Evolutionary conservation across 1,140 invertebrate genomes (phyloP).

Genomic region (Conus betulinus): DNA sequence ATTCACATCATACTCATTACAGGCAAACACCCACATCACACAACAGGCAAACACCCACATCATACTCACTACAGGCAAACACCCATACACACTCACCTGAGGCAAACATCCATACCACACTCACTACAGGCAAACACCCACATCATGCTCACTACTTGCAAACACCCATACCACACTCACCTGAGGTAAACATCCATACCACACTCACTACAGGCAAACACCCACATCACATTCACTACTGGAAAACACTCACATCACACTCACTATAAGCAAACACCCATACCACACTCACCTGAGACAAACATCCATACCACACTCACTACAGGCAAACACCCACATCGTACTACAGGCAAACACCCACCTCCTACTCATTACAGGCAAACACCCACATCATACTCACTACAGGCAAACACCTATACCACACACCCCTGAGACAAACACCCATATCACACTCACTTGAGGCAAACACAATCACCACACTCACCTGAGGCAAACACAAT

Average conservation of each 20-base stretch:
- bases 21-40: no score
- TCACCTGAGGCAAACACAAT: constrained; percentile 6
- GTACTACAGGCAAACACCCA: constrained; percentile 73
- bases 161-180: no score
- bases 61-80: no score
- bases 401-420: no score
- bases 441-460: not conserved
- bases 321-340: constrained; percentile 75
- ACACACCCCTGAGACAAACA: not conserved
- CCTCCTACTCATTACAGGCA: constrained; percentile 70
- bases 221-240: constrained; percentile 79
- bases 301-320: not conserved
- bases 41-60: no score
- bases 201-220: not conserved
- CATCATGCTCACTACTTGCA: constrained; percentile 80
- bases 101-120: no score
- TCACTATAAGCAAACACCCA: constrained; percentile 80
- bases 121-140: not conserved
- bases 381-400: constrained; percentile 83
- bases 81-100: no score
- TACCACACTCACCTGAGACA: constrained; percentile 79
- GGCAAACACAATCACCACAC: constrained; percentile 79
- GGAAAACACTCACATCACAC: not conserved
- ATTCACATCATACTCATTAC: no score
- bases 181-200: no score